Evolutionary conservation across 2,888 invertebrate genomes (phyloP).

Genomic region (Gibbula magus): DNA sequence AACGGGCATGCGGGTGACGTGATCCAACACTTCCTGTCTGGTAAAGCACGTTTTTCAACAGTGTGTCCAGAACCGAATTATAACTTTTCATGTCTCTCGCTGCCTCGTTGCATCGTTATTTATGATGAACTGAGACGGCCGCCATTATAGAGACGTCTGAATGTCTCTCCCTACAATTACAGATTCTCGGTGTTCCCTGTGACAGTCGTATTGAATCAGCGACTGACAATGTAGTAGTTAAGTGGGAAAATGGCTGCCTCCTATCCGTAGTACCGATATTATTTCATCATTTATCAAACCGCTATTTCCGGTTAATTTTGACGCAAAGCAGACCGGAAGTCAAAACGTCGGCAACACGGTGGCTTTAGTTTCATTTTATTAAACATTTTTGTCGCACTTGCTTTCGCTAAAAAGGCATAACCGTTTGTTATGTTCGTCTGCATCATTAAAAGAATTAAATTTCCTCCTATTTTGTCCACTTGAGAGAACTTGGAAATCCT

Average conservation of each 20-base stretch:
- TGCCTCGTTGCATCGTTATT: neutral
- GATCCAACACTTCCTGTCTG: neutral
- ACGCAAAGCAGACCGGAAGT: constrained; percentile 19
- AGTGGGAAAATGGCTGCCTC: neutral
- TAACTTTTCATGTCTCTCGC: neutral
- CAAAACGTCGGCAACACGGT: constrained; percentile 15
- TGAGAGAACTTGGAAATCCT: neutral
- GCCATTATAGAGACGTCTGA: neutral
- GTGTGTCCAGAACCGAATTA: neutral
- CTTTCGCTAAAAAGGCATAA: neutral
- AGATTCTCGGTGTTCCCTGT: neutral
- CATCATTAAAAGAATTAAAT: constrained; percentile 19
- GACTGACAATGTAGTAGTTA: neutral
- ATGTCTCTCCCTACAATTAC: neutral
- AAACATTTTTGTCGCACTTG: neutral
- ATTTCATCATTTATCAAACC: constrained; percentile 34
- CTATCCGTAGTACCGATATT: constrained; percentile 14
- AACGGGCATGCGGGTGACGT: constrained; percentile 7
- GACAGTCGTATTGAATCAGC: neutral
- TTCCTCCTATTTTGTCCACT: constrained; percentile 18
- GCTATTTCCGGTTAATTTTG: constrained; percentile 28
- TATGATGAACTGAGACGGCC: neutral
- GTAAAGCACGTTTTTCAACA: neutral
- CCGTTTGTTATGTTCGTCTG: neutral
- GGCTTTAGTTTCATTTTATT: constrained; percentile 14